These are phyloP conservation scores for Diorhabda sublineata DNA, from an alignment of 1,140 invertebrate genomes.

Conservation along the genomic window DNA sequence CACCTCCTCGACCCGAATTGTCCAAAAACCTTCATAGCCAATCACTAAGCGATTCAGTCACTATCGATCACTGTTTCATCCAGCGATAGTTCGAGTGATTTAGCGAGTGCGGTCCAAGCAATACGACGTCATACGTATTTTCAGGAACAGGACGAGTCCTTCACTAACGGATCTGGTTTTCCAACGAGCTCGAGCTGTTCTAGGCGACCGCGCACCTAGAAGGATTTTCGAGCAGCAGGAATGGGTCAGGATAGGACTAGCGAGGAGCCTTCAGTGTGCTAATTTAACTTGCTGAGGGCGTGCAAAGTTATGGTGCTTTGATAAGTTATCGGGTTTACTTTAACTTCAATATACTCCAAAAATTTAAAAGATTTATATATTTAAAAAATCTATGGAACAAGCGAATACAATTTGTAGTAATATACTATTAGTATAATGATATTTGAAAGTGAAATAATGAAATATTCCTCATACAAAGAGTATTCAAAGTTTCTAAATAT, in stretches of 20 bases:
- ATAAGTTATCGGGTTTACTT: too few species aligned
- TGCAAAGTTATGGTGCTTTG: too few species aligned
- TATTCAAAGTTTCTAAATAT: too few species aligned
- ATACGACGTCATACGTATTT: background rate
- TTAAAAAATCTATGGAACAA: too few species aligned
- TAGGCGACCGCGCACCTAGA: slow-evolving; percentile 26
- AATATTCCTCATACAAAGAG: too few species aligned
- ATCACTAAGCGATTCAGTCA: background rate
- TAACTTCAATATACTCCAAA: too few species aligned
- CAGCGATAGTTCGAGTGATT: background rate
- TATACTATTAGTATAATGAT: too few species aligned
- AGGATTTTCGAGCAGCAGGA: slow-evolving; percentile 18
- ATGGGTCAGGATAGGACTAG: slow-evolving; percentile 11
- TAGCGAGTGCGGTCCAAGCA: background rate
- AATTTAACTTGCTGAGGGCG: background rate
- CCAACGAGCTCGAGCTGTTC: slow-evolving; percentile 21
- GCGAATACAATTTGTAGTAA: too few species aligned
- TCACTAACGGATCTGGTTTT: slow-evolving; percentile 16
- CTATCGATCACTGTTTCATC: background rate
- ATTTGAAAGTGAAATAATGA: too few species aligned
- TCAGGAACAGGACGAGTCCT: slow-evolving; percentile 8
- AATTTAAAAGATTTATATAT: too few species aligned
- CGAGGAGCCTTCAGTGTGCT: background rate
- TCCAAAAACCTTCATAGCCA: background rate
- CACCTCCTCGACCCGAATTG: background rate